A percentile compares a stretch with the other conserved stretches of the same genome.
Evolutionary conservation across 2,888 invertebrate genomes (phyloP).

Genomic region (Lacanobia wlatinum): DNA sequence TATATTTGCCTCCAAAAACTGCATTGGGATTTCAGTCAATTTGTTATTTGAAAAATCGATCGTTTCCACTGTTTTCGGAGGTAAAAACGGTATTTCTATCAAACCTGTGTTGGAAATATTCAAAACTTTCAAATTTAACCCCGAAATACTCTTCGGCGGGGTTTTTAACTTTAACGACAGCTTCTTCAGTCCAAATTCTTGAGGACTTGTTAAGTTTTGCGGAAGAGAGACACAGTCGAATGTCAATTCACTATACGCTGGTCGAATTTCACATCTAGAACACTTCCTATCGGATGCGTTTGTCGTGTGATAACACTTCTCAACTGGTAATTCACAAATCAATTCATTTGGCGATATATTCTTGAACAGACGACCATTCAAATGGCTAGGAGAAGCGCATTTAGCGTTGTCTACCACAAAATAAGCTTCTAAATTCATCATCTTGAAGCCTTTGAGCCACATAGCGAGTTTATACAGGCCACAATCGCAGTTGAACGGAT

Average conservation of each 20-base stretch:
- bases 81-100: constrained; percentile 31
- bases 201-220: background rate
- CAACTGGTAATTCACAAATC: constrained; percentile 23
- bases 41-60: too few relatives aligned
- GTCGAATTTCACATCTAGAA: constrained; percentile 15
- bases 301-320: too few relatives aligned
- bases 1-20: constrained; percentile 33
- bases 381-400: constrained; percentile 37
- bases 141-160: background rate
- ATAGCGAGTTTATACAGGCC: constrained; percentile 59
- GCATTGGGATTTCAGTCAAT: constrained; percentile 31
- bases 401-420: constrained; percentile 26
- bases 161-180: constrained; percentile 12
- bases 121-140: constrained; percentile 20
- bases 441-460: background rate
- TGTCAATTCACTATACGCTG: constrained; percentile 8
- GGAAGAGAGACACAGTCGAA: constrained; percentile 37
- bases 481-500: constrained; percentile 76
- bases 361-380: constrained; percentile 16
- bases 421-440: background rate
- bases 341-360: constrained; percentile 8
- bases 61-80: constrained; percentile 17
- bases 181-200: background rate
- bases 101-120: constrained; percentile 41
- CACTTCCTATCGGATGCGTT: constrained; percentile 23